Percentiles rank a stretch among this genome's conserved stretches.
phyloP scores from a whole-genome alignment of 2,113 vertebrate species.

The Rhagologus leucostigma region DNA sequence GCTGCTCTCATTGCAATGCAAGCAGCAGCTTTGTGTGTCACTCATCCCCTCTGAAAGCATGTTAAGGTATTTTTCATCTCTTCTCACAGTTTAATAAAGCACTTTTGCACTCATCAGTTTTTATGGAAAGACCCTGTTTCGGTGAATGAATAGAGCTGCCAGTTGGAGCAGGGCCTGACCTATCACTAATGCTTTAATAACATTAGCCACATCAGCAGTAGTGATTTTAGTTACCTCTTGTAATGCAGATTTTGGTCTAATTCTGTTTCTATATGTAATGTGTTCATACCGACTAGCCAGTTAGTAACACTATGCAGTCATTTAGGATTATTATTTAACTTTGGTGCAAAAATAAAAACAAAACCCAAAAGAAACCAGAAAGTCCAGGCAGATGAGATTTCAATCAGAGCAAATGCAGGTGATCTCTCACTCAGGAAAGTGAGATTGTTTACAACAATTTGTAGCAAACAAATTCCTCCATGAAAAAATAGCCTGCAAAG shows the following conservation, averaged over 20 bases:
- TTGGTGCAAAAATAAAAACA: background rate
- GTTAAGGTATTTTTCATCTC: background rate
- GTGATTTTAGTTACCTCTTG: background rate
- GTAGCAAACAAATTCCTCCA: background rate
- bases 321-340: background rate
- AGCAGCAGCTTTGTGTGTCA: background rate
- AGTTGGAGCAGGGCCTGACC: background rate
- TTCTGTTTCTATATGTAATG: background rate
- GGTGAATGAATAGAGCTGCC: rapidly evolving
- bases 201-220: background rate
- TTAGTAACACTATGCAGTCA: background rate
- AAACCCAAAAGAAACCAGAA: background rate
- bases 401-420: background rate
- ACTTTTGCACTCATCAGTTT: background rate
- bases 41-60: background rate
- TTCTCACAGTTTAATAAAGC: background rate
- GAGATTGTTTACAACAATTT: background rate
- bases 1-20: background rate
- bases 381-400: background rate
- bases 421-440: background rate
- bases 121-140: background rate
- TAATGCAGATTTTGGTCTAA: background rate
- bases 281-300: background rate
- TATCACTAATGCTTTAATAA: background rate
- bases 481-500: background rate